Percentiles rank a stretch among this genome's conserved stretches.
Conservation (phyloP, 2,888 invertebrate genomes). For the Actias luna region DNA sequence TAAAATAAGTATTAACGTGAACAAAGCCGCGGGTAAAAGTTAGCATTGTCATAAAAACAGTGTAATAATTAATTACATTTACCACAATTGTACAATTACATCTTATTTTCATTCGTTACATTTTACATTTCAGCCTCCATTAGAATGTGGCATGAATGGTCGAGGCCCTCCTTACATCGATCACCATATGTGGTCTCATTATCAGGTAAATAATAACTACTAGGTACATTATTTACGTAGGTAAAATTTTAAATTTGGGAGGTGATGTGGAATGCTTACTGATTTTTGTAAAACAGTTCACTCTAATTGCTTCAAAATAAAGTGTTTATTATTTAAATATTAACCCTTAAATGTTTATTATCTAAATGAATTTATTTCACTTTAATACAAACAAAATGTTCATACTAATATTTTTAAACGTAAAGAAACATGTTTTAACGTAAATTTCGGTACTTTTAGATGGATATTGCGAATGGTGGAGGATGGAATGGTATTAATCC, state of each 20-base stretch:
- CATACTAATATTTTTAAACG: background rate
- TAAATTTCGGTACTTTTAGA: conserved; percentile 2
- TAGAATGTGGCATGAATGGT: conserved; percentile 68
- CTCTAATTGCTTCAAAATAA: no score
- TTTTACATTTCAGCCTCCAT: conserved; percentile 60
- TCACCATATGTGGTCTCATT: conserved; percentile 74
- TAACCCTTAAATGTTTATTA: no score
- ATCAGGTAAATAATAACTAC: conserved; percentile 64
- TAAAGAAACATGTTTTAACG: background rate
- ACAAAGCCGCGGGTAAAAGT: no score
- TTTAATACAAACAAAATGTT: background rate
- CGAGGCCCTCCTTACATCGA: conserved; percentile 68
- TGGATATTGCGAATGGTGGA: conserved; percentile 35
- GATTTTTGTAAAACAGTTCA: no score
- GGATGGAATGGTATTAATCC: conserved; percentile 59
- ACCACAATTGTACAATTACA: no score
- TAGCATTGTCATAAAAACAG: no score
- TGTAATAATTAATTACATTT: no score
- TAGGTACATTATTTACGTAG: background rate
- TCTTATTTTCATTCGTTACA: conserved; percentile 21
- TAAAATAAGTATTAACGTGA: no score
- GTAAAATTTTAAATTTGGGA: no score
- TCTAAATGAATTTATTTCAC: no score
- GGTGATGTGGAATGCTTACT: no score
- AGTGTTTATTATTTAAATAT: no score